Percentiles rank a stretch among this genome's conserved stretches.
These are phyloP conservation scores for Phengaris alcon DNA, from an alignment of 2,888 invertebrate species.

Conservation along the genomic window DNA sequence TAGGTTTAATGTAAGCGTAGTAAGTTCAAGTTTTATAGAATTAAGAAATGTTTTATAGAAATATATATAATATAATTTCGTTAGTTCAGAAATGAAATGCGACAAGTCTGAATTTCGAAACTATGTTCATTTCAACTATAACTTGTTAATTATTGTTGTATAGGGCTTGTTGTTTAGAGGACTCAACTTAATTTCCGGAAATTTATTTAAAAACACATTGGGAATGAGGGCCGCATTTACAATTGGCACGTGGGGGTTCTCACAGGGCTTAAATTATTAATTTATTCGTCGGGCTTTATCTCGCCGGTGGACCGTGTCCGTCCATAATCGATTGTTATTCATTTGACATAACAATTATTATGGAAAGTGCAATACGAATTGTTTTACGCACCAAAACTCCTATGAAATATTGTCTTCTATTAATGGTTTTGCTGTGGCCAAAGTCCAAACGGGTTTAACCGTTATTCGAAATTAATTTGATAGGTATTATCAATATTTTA, in stretches of 20 bases:
- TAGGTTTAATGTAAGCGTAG: too few relatives aligned
- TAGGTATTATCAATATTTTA: neutral
- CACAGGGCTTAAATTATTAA: conserved; percentile 44
- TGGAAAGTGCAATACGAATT: conserved; percentile 21
- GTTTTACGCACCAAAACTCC: conserved; percentile 10
- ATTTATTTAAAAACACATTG: conserved; percentile 4
- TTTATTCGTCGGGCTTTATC: conserved; percentile 39
- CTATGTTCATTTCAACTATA: too few relatives aligned
- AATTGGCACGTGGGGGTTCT: conserved; percentile 36
- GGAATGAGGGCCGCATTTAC: conserved; percentile 7
- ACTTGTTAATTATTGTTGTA: too few relatives aligned
- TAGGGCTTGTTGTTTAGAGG: too few relatives aligned
- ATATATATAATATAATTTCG: too few relatives aligned
- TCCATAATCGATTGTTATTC: conserved; percentile 38
- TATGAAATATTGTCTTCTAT: conserved; percentile 6
- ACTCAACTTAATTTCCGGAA: too few relatives aligned
- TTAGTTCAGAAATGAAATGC: too few relatives aligned
- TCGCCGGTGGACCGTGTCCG: conserved; percentile 41
- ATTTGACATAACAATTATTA: conserved; percentile 32
- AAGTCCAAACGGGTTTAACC: too few relatives aligned
- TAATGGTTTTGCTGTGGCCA: neutral
- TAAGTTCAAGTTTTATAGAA: too few relatives aligned
- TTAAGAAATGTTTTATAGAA: too few relatives aligned
- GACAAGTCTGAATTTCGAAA: too few relatives aligned
- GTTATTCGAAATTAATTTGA: too few relatives aligned